Percentiles rank a stretch among this genome's conserved stretches.
phyloP scores from a whole-genome alignment of 1,140 invertebrate species.

The Odontomachus brunneus region DNA sequence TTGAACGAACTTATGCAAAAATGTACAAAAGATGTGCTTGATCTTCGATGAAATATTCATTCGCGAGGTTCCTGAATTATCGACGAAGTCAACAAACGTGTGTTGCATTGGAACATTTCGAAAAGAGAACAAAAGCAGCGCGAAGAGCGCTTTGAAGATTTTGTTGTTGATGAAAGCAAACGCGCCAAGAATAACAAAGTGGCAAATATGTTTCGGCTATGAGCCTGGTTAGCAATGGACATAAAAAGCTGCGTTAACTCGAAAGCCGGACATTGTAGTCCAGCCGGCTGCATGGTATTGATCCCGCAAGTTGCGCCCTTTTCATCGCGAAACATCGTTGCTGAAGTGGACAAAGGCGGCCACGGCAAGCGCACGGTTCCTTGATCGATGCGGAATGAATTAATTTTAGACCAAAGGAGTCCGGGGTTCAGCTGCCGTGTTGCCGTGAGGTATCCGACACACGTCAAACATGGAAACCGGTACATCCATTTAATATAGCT shows the following conservation, averaged over 20 bases:
- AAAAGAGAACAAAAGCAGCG: neutral
- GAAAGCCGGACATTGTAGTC: conserved; percentile 45
- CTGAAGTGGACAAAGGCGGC: conserved; percentile 37
- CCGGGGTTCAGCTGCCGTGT: neutral
- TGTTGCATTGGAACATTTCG: too few species aligned
- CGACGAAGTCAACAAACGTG: neutral
- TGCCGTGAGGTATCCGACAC: too few species aligned
- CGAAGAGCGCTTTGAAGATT: neutral
- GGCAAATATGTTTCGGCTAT: neutral
- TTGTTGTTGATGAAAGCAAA: neutral
- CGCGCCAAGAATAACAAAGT: neutral
- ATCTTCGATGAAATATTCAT: neutral
- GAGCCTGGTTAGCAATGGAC: neutral
- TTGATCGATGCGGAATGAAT: conserved; percentile 45
- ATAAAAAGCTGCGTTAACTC: conserved; percentile 39
- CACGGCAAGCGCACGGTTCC: neutral
- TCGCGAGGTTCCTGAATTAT: neutral
- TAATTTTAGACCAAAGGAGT: conserved; percentile 15
- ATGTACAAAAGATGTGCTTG: neutral
- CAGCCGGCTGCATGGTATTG: conserved; percentile 45
- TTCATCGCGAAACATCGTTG: conserved; percentile 39
- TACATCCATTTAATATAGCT: neutral
- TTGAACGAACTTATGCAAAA: neutral
- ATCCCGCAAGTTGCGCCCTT: conserved; percentile 54
- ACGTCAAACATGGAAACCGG: neutral